phyloP scores from a whole-genome alignment of 2,888 invertebrate species.

The Archips crataeganus region DNA sequence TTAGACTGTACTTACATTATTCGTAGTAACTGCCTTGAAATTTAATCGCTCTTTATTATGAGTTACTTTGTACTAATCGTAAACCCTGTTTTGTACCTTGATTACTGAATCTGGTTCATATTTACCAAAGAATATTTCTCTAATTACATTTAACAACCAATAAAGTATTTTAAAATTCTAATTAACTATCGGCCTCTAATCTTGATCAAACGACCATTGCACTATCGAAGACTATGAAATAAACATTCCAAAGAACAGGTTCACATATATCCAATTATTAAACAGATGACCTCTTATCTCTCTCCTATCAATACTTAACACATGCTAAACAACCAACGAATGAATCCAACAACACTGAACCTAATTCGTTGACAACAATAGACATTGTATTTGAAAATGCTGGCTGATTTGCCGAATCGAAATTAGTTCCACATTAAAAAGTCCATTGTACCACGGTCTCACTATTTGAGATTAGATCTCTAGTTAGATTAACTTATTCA shows the following conservation, averaged over 20 bases:
- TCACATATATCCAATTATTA: constrained; percentile 9
- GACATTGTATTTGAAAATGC: constrained; percentile 50
- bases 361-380: constrained; percentile 56
- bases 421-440: constrained; percentile 49
- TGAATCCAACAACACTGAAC: constrained; percentile 53
- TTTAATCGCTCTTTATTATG: no score
- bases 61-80: no score
- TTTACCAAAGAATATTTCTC: neutral
- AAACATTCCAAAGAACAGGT: constrained; percentile 22
- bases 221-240: constrained; percentile 3
- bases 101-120: no score
- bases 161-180: neutral
- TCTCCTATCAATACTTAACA: constrained; percentile 19
- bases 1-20: no score
- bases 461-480: constrained; percentile 42
- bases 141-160: neutral
- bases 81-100: no score
- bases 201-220: constrained; percentile 9
- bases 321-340: constrained; percentile 32
- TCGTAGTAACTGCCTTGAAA: no score
- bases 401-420: constrained; percentile 49
- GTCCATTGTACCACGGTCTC: constrained; percentile 53
- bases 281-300: constrained; percentile 20
- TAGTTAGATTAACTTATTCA: constrained; percentile 44
- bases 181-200: constrained; percentile 5